Base-by-base conservation (phyloP, 2,797 vertebrate genomes). In the Brachyalestes nurse region DNA sequence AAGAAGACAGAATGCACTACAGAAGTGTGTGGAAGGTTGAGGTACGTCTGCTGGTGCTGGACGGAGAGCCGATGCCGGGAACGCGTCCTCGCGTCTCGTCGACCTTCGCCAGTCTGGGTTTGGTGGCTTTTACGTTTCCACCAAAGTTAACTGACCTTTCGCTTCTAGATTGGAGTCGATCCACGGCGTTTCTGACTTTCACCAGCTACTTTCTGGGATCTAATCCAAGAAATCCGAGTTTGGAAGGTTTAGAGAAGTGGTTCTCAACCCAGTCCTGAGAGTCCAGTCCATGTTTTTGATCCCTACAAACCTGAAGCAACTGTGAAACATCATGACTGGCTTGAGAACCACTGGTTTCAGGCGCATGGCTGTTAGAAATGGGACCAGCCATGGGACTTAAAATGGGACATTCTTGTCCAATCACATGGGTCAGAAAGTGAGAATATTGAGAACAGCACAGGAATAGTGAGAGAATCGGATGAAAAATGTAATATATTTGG, bases 1-100 rank as follows among this genome's bases (percentile, higher is more conserved):
- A 61, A 72, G n/a, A 53, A 51, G 55, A 42, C 61, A 38, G 72
- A 21, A 83, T 73, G 81, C 85, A 84, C 85, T 86, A 86, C 80
- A 84, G 81, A 88, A 88, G 70, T 17, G 69, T 69, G 51, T 51
- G 77, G 58, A 64, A 73, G 45, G 76, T 57, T 38, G 21, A 64
- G 55, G 40, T 17, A 69, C 13, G 61, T 60, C 75, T 69, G 66
- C 71, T 67, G 25, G n/a, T 34, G 53, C 57, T 42, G 25, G 69
- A 77, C 14, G n/a, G 28, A 64, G n/a, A 47, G 42, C 8, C 4
- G 8, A 42, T 10, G 45, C 45, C 19, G 9, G 66, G 42, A 47
- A 16, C 7, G n/a, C n/a, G n/a, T n/a, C 4, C 42, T 34, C 7
- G 40, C 3, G 40, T 42, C 7, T 38, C 17, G 17, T 23, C 17